Conservation (phyloP, 2,113 vertebrate species). For the Pelecanus crispus region DNA sequence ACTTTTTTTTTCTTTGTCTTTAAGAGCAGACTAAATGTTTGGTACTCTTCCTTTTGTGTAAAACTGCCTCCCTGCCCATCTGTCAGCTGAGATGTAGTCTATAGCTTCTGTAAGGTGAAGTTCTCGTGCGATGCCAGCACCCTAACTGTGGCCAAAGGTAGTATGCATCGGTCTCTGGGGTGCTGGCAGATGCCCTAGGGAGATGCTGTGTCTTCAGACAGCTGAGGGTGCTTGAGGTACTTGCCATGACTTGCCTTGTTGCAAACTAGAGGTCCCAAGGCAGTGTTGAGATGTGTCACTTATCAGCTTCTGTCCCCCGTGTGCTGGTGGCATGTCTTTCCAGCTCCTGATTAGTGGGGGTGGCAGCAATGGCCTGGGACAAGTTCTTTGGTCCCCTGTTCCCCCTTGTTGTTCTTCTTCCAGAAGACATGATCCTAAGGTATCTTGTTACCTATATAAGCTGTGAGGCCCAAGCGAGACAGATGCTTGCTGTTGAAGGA, state of each 20-base stretch:
- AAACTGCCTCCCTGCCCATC: neutral
- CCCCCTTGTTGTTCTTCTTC: neutral
- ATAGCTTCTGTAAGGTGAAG: neutral
- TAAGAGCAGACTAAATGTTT: neutral
- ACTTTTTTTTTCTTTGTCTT: neutral
- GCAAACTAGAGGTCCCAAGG: neutral
- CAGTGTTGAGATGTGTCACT: neutral
- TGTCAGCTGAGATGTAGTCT: neutral
- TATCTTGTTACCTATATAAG: neutral
- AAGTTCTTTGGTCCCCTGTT: neutral
- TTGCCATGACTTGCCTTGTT: neutral
- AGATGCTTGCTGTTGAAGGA: neutral
- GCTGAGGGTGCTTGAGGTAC: neutral
- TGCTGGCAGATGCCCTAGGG: neutral
- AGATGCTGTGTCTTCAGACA: neutral
- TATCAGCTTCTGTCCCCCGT: neutral
- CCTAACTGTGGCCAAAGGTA: neutral
- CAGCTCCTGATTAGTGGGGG: neutral
- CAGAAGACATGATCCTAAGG: neutral
- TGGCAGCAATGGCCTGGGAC: neutral
- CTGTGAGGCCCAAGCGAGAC: neutral
- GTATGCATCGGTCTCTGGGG: neutral
- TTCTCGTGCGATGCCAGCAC: neutral
- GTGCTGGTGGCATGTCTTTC: neutral
- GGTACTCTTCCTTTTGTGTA: neutral